Base-by-base conservation (phyloP, 1,140 invertebrate species). In the Steinernema feltiae region DNA sequence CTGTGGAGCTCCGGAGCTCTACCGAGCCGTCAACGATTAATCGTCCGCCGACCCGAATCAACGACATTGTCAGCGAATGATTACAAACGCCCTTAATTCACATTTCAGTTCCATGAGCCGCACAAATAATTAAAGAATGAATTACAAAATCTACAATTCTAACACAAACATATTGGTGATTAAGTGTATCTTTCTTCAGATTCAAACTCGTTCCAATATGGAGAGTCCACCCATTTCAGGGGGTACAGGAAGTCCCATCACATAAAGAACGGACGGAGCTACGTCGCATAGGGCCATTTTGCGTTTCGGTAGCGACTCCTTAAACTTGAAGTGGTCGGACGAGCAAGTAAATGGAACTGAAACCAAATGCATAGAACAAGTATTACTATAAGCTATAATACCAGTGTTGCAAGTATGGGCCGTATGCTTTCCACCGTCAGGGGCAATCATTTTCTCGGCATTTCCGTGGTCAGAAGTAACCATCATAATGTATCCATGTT, bases 401-500 rank as follows among this genome's bases (percentile, higher is more conserved):
- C 87, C 87, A 70, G 82, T 77, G 77, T 88, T 86, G 31, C 87
- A 88, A 1, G 88, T 89, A 76, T 88, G 88, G 3, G 88, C 86
- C n/a, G 88, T 88, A 53, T 86, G 80, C 41, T 88, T 88, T 18
- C 87, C 86, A 48, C 88, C 88, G 32, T 85, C 84, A 15, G 83
- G 80, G 31, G 87, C 88, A 48, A 86, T 85, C 88, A 88, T 88
- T 70, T 87, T 83, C 72, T 88, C 88, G 30, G 88, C 88, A 80
- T 89, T 88, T 32, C 88, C 88, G 79, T 88, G 88, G 82, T 88
- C 88, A 18, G 88, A 83, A 46, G 88, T 89, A 1, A 88, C 85
- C 74, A 88, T 78, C 18, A 89, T 41, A 30, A 86, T 81, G 73
- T 87, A 89, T 71, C 82, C 85, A 75, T 88, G 75, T 48, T 87